Base-by-base conservation (phyloP, 2,888 invertebrate species). In the Ceramica pisi region DNA sequence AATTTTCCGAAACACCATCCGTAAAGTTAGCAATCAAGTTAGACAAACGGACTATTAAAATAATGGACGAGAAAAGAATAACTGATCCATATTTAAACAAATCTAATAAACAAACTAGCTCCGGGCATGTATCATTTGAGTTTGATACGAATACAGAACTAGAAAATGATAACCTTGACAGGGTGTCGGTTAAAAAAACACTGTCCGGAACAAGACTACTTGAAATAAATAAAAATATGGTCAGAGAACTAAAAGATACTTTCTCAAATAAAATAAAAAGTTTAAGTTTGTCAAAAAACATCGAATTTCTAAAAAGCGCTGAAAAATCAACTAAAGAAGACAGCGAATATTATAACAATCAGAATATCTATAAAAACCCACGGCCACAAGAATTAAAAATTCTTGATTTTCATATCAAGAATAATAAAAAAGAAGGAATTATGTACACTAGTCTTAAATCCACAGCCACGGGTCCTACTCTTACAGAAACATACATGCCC, bases 1-100 rank as follows among this genome's bases (percentile, higher is more conserved):
- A 82, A 48, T 79, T 77, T 19, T 80, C 84, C 8, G 78, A 82
- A 74, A 88, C 88, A 23, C 65, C 80, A 23, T 89, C 91, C 19
- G 91, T 89, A 21, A 80, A 83, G 46, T 78, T 91, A 26, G 79
- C 82, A 6, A 83, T 92, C 48, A 89, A 87, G 38, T 72, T 92
- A 71, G 87, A 92, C 75, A 85, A 91, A 78, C 80, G 87, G n/a
- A 71, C 88, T 9, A 75, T 90, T 31, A 79, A 86, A 35, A 35
- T 87, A 31, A 85, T 93, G 55, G 86, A 90, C 66, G 79, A 86
- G 31, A 88, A 87, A 78, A 78, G 79, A 12, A 56, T 79, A 57
- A 63, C 84, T 26, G 79, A 88, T 72, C 71, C 85, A 16, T 82
- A 83, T 65, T 68, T 89, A 31, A 75, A 68, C 51, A 78, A 88